phyloP scores from a whole-genome alignment of 2,888 invertebrate genomes.

The Drymonia ruficornis region DNA sequence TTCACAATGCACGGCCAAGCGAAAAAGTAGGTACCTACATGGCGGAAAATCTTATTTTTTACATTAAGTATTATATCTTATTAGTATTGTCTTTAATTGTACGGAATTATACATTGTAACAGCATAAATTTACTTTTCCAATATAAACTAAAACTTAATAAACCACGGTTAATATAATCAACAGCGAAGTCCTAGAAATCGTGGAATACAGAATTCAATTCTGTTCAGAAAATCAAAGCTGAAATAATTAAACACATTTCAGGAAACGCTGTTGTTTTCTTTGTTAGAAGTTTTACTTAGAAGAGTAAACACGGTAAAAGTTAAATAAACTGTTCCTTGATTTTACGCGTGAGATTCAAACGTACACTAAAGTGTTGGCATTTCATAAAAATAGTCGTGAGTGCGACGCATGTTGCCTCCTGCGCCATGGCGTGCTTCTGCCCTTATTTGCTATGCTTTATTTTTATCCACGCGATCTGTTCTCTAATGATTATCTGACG shows the following conservation, averaged over 20 bases:
- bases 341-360: constrained; percentile 23
- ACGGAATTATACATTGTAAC: not conserved
- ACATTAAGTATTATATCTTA: constrained; percentile 29
- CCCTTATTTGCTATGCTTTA: constrained; percentile 45
- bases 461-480: constrained; percentile 29
- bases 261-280: not conserved
- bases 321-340: constrained; percentile 23
- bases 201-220: not conserved
- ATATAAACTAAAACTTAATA: too few species aligned
- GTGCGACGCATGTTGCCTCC: constrained; percentile 53
- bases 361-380: constrained; percentile 28
- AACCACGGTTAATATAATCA: too few species aligned
- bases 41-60: constrained; percentile 8
- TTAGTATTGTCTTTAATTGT: not conserved
- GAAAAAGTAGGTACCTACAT: constrained; percentile 16
- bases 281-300: constrained; percentile 9
- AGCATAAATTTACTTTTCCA: not conserved
- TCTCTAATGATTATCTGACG: constrained; percentile 32
- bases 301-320: constrained; percentile 23
- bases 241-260: not conserved
- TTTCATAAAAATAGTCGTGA: constrained; percentile 60
- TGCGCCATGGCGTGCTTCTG: constrained; percentile 47
- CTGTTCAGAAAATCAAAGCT: not conserved
- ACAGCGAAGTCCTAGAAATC: too few species aligned
- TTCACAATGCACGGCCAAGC: constrained; percentile 26